Evolutionary conservation across 2,888 invertebrate species (phyloP).

Genomic region (Leptinotarsa juncta): DNA sequence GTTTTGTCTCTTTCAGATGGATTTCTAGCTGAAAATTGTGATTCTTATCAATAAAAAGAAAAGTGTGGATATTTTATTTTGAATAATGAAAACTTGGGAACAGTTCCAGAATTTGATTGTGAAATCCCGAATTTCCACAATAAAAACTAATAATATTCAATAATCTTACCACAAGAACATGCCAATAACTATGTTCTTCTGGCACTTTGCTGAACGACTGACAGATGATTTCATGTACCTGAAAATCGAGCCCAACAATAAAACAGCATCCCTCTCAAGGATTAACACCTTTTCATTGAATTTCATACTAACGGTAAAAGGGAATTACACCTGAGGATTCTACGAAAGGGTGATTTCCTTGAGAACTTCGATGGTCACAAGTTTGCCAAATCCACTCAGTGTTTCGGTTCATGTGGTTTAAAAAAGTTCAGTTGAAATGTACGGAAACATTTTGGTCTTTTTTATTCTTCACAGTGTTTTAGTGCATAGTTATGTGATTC

Average conservation of each 20-base stretch:
- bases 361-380: neutral
- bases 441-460: neutral
- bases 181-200: neutral
- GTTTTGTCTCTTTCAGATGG: too few relatives aligned
- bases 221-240: neutral
- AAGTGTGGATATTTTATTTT: too few relatives aligned
- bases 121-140: too few relatives aligned
- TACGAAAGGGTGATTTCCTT: neutral
- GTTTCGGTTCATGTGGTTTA: neutral
- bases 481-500: neutral
- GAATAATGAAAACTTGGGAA: too few relatives aligned
- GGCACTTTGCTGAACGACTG: too few relatives aligned
- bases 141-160: too few relatives aligned
- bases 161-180: too few relatives aligned
- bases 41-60: too few relatives aligned
- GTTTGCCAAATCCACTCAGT: neutral
- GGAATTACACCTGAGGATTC: neutral
- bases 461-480: neutral
- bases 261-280: neutral
- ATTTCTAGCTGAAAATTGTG: too few relatives aligned
- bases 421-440: neutral
- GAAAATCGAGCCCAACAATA: neutral
- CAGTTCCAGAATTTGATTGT: too few relatives aligned
- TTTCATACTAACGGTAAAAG: neutral
- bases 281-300: conserved; percentile 2